phyloP scores from a whole-genome alignment of 2,113 vertebrate genomes.

The Pseudopipra pipra region DNA sequence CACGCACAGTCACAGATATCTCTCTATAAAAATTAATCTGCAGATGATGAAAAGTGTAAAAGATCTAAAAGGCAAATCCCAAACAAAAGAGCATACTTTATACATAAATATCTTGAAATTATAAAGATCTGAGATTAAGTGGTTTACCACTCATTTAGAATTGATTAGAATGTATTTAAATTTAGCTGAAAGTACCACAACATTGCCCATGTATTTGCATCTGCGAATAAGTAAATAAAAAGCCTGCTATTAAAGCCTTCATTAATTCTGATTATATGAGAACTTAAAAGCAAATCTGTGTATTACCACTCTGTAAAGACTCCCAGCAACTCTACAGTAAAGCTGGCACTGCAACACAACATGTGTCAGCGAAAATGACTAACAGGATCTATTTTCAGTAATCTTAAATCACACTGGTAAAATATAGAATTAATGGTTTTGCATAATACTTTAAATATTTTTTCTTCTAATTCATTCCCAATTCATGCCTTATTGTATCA shows the following conservation, averaged over 20 bases:
- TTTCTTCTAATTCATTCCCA: constrained; percentile 52
- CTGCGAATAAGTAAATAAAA: constrained; percentile 70
- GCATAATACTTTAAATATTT: constrained; percentile 58
- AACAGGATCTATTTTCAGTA: constrained; percentile 67
- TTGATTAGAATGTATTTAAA: constrained; percentile 68
- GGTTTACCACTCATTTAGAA: constrained; percentile 65
- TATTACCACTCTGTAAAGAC: constrained; percentile 63
- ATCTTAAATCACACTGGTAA: constrained; percentile 67
- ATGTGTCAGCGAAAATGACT: constrained; percentile 62
- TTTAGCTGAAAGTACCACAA: constrained; percentile 66
- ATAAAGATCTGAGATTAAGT: constrained; percentile 68
- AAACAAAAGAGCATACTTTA: constrained; percentile 62
- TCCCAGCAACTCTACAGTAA: constrained; percentile 51
- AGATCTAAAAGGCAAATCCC: constrained; percentile 56
- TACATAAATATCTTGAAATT: constrained; percentile 64
- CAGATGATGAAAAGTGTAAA: constrained; percentile 49
- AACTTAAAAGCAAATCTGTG: constrained; percentile 70
- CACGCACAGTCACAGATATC: neutral
- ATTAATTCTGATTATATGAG: constrained; percentile 72
- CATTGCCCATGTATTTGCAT: constrained; percentile 63
- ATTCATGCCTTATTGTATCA: constrained; percentile 53
- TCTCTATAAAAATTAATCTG: constrained; percentile 39
- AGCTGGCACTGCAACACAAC: constrained; percentile 62
- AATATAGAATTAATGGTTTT: constrained; percentile 70
- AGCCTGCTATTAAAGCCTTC: constrained; percentile 67